Base-by-base conservation (phyloP, 2,888 invertebrate species). In the Cerceris rybyensis region DNA sequence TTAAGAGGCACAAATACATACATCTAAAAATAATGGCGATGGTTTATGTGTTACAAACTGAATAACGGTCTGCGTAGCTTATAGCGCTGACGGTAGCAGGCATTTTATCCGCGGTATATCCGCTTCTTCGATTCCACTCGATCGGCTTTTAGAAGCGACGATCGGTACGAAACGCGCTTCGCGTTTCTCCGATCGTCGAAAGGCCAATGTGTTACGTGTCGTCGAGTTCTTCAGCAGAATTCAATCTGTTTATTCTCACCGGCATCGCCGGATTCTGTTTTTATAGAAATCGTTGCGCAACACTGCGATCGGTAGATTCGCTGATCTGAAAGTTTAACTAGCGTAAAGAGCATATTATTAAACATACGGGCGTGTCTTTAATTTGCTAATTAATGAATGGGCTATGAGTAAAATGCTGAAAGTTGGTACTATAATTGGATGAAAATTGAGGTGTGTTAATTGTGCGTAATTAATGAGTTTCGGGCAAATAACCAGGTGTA, bases 11-110 rank as follows among this genome's bases (percentile, higher is more conserved):
- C 28, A 4, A 28, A 28, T 14, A 14, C 9, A n/a, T 50, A 50
- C 9, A 13, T n/a, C 0, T 52, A 13, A 60, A 79, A 72, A 78
- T 81, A 76, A 82, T 66, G 64, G 60, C 69, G 70, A 72, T 64
- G 70, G 59, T 82, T 79, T 75, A 65, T 76, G 70, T 71, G 77
- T 82, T 80, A 74, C 61, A 73, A 81, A 81, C 61, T 61, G 63
- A 43, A 74, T 82, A 84, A 84, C 84, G 84, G 84, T 82, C 68
- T 43, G 70, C 69, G 73, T 73, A 42, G 74, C 57, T 78, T 69
- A 71, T 74, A 77, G 71, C 58, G 70, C 60, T 73, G 28, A 28
- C 79, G 70, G 76, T 71, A 49, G 70, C 58, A 71, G 60, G 71
- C 58, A 70, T 67, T 78, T 76, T 76, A 69, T 73, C 71, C 73